phyloP scores from a whole-genome alignment of 1,140 invertebrate genomes.

The Chironomus tepperi region DNA sequence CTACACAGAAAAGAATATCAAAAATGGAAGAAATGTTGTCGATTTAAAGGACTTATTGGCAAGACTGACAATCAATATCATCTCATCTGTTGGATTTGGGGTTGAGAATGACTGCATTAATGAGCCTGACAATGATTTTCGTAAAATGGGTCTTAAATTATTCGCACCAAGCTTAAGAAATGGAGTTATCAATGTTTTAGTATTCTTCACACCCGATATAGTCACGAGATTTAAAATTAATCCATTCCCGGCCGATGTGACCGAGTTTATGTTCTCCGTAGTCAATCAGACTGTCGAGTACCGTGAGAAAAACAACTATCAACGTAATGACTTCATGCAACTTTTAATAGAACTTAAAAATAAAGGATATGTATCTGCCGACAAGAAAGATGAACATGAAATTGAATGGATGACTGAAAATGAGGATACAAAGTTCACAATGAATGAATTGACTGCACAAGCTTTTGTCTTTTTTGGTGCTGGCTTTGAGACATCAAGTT shows the following conservation, averaged over 20 bases:
- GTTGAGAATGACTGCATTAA: conserved; percentile 34
- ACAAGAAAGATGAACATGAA: not conserved
- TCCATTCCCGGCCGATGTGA: conserved; percentile 28
- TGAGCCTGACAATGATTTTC: conserved; percentile 31
- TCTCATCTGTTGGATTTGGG: conserved; percentile 38
- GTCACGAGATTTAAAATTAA: conserved; percentile 27
- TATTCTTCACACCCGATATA: conserved; percentile 29
- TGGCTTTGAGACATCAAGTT: conserved; percentile 29
- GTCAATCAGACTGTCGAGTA: conserved; percentile 32
- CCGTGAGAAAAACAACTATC: conserved; percentile 32
- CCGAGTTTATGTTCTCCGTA: conserved; percentile 32
- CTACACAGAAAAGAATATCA: conserved; percentile 27
- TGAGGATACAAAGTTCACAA: not conserved
- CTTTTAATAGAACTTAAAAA: conserved; percentile 31
- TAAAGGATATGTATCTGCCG: conserved; percentile 23
- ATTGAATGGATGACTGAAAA: not conserved
- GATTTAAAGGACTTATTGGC: conserved; percentile 33
- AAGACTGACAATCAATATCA: conserved; percentile 33
- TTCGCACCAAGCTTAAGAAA: conserved; percentile 27
- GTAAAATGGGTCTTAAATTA: conserved; percentile 31
- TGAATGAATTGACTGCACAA: conserved; percentile 28
- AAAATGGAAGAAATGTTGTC: conserved; percentile 25
- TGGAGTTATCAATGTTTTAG: conserved; percentile 27
- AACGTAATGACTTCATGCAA: conserved; percentile 33
- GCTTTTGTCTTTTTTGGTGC: conserved; percentile 28